These are phyloP conservation scores for Tamandua tetradactyla DNA, from an alignment of 2,797 vertebrate species.

Conservation along the genomic window DNA sequence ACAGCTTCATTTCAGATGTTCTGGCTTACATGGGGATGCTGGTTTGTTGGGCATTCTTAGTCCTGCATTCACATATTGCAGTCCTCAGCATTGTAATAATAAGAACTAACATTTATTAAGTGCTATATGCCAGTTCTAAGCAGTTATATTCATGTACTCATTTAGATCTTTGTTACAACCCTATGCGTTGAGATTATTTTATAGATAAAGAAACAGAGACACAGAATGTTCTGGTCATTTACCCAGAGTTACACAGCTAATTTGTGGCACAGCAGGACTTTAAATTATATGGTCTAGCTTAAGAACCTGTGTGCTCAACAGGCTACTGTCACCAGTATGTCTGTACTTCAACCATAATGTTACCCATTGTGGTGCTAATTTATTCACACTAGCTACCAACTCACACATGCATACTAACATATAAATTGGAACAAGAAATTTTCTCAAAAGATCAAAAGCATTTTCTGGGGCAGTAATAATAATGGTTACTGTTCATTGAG, in stretches of 20 bases:
- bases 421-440: neutral
- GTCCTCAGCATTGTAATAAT: neutral
- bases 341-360: neutral
- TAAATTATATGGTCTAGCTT: neutral
- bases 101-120: neutral
- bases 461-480: neutral
- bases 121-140: neutral
- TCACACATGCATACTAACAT: neutral
- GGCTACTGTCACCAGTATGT: neutral
- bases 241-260: neutral
- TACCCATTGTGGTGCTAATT: neutral
- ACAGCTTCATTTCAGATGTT: neutral
- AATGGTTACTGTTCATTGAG: neutral
- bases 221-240: neutral
- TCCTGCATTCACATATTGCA: neutral
- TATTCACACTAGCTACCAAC: neutral
- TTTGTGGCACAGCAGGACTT: neutral
- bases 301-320: neutral
- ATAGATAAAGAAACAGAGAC: neutral
- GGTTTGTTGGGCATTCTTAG: neutral
- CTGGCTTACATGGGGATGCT: neutral
- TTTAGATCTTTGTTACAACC: neutral
- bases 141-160: neutral
- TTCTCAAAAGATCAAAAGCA: constrained; percentile 1
- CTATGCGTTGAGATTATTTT: neutral